These are phyloP conservation scores for Euplexia lucipara DNA, from an alignment of 2,888 invertebrate genomes.

Conservation along the genomic window DNA sequence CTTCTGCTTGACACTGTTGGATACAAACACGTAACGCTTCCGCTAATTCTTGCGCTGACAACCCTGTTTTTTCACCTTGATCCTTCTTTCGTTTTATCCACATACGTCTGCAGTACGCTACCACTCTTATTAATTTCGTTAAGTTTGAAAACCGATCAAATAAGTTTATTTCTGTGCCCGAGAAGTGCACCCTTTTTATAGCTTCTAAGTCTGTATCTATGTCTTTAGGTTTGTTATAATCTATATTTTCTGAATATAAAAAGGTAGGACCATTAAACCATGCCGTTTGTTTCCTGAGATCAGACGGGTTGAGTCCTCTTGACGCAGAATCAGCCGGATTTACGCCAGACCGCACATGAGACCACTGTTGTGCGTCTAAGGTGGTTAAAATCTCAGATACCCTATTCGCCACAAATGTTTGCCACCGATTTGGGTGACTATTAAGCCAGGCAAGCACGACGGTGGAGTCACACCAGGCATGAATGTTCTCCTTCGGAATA, in stretches of 20 bases:
- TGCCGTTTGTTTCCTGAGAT: not conserved
- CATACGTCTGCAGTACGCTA: slow-evolving; percentile 4
- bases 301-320: not conserved
- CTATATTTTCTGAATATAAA: not conserved
- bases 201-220: too few species aligned
- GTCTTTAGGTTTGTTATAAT: slow-evolving; percentile 3
- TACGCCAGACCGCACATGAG: not conserved
- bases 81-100: not conserved
- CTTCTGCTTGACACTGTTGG: not conserved
- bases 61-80: not conserved
- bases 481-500: not conserved
- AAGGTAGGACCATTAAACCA: slow-evolving; percentile 2
- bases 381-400: slow-evolving; percentile 3
- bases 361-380: slow-evolving; percentile 4
- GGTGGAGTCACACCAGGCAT: not conserved
- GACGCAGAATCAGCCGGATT: slow-evolving; percentile 15
- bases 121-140: not conserved
- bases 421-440: slow-evolving; percentile 4
- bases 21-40: not conserved
- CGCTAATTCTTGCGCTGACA: not conserved
- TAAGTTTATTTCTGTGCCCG: not conserved
- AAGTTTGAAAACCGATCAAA: not conserved
- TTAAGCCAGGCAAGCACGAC: slow-evolving; percentile 5
- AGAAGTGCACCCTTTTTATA: not conserved
- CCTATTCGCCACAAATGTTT: slow-evolving; percentile 3